Evolutionary conservation across 2,797 vertebrate species (phyloP).

Genomic region (Borostomias antarcticus): DNA sequence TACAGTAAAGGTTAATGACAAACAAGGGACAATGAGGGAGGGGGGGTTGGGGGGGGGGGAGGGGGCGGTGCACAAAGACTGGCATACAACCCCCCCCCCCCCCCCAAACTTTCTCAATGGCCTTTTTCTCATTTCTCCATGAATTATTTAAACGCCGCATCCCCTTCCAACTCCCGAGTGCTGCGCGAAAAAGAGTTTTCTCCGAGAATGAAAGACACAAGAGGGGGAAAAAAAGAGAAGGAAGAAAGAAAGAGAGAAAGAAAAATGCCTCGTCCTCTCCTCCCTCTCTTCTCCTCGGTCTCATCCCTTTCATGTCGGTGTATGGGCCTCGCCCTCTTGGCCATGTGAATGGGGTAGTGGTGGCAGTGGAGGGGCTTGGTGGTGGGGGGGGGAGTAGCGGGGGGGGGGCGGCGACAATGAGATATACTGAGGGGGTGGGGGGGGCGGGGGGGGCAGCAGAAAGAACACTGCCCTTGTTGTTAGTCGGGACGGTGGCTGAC

Average conservation of each 20-base stretch:
- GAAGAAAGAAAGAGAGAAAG: conserved; percentile 47
- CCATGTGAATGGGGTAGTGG: conserved; percentile 87
- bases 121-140: conserved; percentile 86
- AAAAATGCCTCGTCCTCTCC: conserved; percentile 84
- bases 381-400: conserved; percentile 51
- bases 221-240: conserved; percentile 33
- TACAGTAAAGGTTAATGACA: conserved; percentile 91
- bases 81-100: conserved; percentile 79
- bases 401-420: conserved; percentile 70
- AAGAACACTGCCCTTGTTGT: conserved; percentile 97
- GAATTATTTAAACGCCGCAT: conserved; percentile 93
- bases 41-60: conserved; percentile 59
- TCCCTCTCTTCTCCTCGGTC: conserved; percentile 85
- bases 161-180: conserved; percentile 64
- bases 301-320: conserved; percentile 91
- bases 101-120: conserved; percentile 78
- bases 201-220: conserved; percentile 60
- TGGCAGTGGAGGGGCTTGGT: conserved; percentile 11
- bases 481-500: conserved; percentile 83
- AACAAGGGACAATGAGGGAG: conserved; percentile 85
- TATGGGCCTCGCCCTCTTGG: conserved; percentile 71
- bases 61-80: conserved; percentile 84
- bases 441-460: conserved; percentile 48
- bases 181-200: conserved; percentile 79
- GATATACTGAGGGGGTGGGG: conserved; percentile 75